A percentile compares a stretch with the other conserved stretches of the same genome.
Evolutionary conservation across 2,113 vertebrate genomes (phyloP).

Genomic region (Morone saxatilis): DNA sequence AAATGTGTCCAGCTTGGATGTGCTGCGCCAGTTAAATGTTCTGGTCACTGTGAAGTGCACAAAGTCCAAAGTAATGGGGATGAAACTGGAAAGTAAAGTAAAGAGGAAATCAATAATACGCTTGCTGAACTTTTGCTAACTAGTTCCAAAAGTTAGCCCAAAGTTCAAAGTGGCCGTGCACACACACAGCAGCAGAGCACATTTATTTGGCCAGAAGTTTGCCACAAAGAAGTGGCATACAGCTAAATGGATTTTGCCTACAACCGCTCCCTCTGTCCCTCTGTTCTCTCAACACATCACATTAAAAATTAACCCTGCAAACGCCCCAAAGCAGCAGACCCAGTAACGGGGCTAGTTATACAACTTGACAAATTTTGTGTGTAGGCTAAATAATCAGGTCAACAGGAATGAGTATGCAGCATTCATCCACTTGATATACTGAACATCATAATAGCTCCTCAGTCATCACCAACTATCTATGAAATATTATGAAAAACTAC

Average conservation of each 20-base stretch:
- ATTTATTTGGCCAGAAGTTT: slow-evolving; percentile 12
- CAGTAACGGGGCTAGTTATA: neutral
- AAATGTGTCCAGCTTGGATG: slow-evolving; percentile 14
- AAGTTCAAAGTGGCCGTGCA: slow-evolving; percentile 25
- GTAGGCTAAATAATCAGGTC: neutral
- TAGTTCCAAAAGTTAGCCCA: slow-evolving; percentile 36
- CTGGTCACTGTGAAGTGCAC: neutral
- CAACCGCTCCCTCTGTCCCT: neutral
- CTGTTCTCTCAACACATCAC: neutral
- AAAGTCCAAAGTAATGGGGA: neutral
- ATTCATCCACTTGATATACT: neutral
- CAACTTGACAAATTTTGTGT: neutral
- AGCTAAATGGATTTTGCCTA: slow-evolving; percentile 19
- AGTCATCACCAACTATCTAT: neutral
- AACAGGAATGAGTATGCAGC: too few species aligned
- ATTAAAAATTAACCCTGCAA: slow-evolving; percentile 24
- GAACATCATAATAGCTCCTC: neutral
- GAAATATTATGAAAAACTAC: neutral
- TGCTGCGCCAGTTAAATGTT: neutral
- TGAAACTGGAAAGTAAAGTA: slow-evolving; percentile 4
- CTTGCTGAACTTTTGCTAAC: slow-evolving; percentile 26
- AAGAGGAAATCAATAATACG: slow-evolving; percentile 40
- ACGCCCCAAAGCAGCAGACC: neutral
- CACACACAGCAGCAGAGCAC: neutral
- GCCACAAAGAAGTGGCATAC: neutral